Evolutionary conservation across 2,888 invertebrate species (phyloP), one percentile per base, ranked within the genome.

Genomic region (Cantharis nigra): DNA sequence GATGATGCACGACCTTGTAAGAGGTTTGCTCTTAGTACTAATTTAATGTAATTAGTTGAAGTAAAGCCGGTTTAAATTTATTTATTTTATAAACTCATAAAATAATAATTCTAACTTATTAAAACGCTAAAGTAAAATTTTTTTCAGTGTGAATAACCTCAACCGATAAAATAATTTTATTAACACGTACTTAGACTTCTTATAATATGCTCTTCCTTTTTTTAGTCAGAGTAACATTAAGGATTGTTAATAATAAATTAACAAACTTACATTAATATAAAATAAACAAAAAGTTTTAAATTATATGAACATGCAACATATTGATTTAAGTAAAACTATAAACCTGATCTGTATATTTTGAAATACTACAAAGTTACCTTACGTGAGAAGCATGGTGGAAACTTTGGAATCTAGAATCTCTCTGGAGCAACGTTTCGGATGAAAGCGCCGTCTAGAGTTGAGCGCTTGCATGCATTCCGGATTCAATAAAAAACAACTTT

Each of bases 1-100:
- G 78, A 78, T 67, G 63, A 69, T 33, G 62, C 74, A 18, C 84
- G 85, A 83, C 85, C 85, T 86, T 86, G 85, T 83, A 85, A 85
- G 85, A 84, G 84, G 82, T 72, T 85, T 85, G 85, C 82, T 83
- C 83, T 80, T 81, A 80, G 79, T 80, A 79, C 80, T 77, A 69
- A 77, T 63, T 77, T 74, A 26, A 63, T 69, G 72, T 65, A 74
- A 77, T 77, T 77, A 77, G 71, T 72, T 70, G 62, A 67, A 69
- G 74, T 72, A 77, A 74, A 74, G 70, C 71, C 74, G 71, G 74
- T 77, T 77, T 77, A 77, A 49, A n/a, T 49, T 49, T 49, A 49
- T n/a, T 49, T 49, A 49, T 49, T 49, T 49, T 49, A 49, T 49
- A 49, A 49, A 49, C n/a, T n/a, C 49, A 49, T 49, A 49, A 49